phyloP scores from a whole-genome alignment of 2,113 vertebrate genomes.

The Otus sunia region DNA sequence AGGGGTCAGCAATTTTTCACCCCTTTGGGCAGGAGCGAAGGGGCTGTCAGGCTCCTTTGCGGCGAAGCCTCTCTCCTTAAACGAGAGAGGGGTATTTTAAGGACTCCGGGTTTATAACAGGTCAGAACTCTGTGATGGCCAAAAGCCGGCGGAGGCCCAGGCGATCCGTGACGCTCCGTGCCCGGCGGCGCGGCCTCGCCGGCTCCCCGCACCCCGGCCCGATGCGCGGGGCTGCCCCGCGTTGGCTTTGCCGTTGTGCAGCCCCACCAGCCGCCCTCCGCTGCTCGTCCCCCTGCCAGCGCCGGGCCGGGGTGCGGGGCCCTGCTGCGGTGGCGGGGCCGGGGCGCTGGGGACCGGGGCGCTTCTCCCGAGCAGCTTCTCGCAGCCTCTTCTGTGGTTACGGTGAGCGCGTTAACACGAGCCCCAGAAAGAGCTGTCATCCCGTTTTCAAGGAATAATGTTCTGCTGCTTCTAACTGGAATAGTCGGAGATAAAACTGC shows the following conservation, averaged over 20 bases:
- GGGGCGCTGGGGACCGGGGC: neutral
- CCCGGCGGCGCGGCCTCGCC: too few species aligned
- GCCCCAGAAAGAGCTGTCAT: neutral
- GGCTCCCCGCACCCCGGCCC: too few species aligned
- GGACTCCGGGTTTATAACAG: neutral
- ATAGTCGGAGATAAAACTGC: neutral
- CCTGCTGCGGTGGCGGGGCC: too few species aligned
- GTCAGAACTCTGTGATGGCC: neutral
- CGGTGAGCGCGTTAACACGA: fast-evolving
- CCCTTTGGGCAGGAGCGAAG: neutral
- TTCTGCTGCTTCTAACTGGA: neutral
- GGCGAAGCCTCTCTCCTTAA: fast-evolving
- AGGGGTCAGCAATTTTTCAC: neutral
- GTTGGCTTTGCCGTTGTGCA: too few species aligned
- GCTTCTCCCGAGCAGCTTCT: neutral
- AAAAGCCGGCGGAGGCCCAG: neutral
- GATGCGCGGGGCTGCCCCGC: too few species aligned
- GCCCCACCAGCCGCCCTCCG: too few species aligned
- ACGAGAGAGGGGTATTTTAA: neutral
- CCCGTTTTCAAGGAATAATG: neutral
- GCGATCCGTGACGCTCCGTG: neutral
- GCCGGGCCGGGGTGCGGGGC: too few species aligned
- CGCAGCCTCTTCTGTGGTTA: neutral
- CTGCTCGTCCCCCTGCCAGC: too few species aligned
- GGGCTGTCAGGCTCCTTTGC: neutral